These are phyloP conservation scores for Monomorium pharaonis DNA, from an alignment of 1,140 invertebrate species.

Conservation along the genomic window DNA sequence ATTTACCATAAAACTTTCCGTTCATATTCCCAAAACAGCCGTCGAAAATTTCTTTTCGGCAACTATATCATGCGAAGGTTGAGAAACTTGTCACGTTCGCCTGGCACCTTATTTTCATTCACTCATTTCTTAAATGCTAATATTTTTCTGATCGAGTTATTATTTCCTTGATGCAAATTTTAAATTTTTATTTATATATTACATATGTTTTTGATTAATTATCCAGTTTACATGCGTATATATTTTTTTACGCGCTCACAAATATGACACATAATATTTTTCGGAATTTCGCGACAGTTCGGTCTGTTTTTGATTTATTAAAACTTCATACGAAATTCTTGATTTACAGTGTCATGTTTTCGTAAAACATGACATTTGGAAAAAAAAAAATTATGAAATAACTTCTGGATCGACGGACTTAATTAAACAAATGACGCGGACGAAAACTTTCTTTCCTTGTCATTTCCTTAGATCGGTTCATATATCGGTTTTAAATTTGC, in stretches of 20 bases:
- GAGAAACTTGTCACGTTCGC: background rate
- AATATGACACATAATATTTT: background rate
- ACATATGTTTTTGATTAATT: background rate
- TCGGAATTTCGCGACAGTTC: background rate
- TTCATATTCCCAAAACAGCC: constrained; percentile 21
- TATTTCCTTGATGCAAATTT: background rate
- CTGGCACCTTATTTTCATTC: constrained; percentile 1
- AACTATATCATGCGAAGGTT: background rate
- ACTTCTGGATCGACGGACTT: background rate
- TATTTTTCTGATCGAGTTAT: background rate
- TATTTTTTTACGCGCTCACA: background rate
- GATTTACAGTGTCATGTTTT: background rate
- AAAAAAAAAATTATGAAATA: background rate
- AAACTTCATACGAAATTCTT: background rate
- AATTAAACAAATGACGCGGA: background rate
- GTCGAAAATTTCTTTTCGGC: constrained; percentile 6
- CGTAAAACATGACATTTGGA: background rate
- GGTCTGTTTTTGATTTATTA: background rate
- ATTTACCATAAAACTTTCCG: background rate
- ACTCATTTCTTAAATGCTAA: background rate
- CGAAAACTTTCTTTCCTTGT: background rate
- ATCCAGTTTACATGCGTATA: background rate
- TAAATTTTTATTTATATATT: background rate
- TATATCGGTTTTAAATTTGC: background rate
- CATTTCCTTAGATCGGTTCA: background rate